A percentile compares a stretch with the other conserved stretches of the same genome.
Evolutionary conservation across 2,113 vertebrate genomes (phyloP).

Genomic region (Callithrix jacchus): DNA sequence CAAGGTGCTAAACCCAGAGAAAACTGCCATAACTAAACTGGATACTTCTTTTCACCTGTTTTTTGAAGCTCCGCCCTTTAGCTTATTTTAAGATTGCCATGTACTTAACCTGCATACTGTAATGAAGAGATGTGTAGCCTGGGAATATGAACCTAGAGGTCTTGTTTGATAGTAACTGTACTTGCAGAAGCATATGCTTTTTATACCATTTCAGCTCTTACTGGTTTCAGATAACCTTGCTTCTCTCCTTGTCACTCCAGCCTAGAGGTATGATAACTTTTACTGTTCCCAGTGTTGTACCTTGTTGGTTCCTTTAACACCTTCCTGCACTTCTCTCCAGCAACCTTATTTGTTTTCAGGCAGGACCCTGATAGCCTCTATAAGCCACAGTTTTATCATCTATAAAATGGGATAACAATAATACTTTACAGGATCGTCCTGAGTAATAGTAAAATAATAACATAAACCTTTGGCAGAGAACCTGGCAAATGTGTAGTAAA

Average conservation of each 20-base stretch:
- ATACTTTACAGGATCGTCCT: background rate
- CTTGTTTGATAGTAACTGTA: background rate
- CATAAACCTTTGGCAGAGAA: background rate
- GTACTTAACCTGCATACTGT: background rate
- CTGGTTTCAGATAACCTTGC: background rate
- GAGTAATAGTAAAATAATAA: background rate
- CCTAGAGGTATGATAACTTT: background rate
- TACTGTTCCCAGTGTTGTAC: background rate
- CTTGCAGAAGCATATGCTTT: background rate
- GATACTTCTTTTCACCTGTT: background rate
- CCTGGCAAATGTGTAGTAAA: background rate
- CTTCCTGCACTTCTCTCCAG: background rate
- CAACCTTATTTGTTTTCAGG: background rate
- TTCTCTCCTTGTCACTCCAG: background rate
- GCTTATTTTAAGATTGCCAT: background rate
- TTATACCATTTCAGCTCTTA: background rate
- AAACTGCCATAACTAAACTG: background rate
- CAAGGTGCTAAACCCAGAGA: background rate
- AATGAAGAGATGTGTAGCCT: background rate
- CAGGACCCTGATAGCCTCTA: background rate
- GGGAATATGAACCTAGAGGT: background rate
- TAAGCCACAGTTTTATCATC: background rate
- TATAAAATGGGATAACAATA: background rate
- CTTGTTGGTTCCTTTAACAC: background rate
- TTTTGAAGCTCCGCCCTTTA: background rate